Evolutionary conservation across 2,888 invertebrate species (phyloP), one percentile per base, ranked within the genome.

Genomic region (Sphecodes monilicornis): DNA sequence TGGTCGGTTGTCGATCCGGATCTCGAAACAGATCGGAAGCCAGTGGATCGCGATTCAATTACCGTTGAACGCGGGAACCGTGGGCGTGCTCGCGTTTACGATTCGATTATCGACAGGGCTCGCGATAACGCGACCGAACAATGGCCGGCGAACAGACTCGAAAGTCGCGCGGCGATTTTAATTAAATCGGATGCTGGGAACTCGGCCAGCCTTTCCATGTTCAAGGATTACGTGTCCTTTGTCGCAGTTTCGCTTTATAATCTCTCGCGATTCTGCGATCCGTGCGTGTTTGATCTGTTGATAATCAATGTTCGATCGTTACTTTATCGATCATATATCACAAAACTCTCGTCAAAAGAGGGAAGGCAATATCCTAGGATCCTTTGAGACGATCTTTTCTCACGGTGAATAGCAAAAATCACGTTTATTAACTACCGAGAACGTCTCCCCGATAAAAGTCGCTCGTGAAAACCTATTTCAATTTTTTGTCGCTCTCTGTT

Each of bases 11-110:
- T 13, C 26, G 57, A 26, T 26, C 57, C 57, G 26, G 57, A 26
- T 57, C 5, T 26, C 26, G 36, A 32, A 22, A 66, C 36, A 36
- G 22, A 66, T 26, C 57, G 57, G 18, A 43, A 5, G 29, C 26
- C n/a, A 46, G n/a, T 50, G n/a, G 18, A 18, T 80, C 32, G n/a
- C n/a, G 69, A 82, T 81, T 81, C 69, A 74, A 82, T 82, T 82
- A 81, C 32, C 73, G 82, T 60, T 73, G 60, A 74, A 68, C 69
- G 46, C 50, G 18, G 36, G 32, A 70, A 18, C 41, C 54, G 26
- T 66, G 18, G 5, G 26, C 66, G 22, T 57, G 10, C 60, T 1
- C 32, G 60, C 69, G 32, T 81, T 74, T 54, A 46, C 60, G 82
- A 81, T 82, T 50, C 46, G 68, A 81, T 82, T 81, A 81, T 22